phyloP scores from a whole-genome alignment of 2,888 invertebrate genomes.

The Pristionchus arcanus region DNA sequence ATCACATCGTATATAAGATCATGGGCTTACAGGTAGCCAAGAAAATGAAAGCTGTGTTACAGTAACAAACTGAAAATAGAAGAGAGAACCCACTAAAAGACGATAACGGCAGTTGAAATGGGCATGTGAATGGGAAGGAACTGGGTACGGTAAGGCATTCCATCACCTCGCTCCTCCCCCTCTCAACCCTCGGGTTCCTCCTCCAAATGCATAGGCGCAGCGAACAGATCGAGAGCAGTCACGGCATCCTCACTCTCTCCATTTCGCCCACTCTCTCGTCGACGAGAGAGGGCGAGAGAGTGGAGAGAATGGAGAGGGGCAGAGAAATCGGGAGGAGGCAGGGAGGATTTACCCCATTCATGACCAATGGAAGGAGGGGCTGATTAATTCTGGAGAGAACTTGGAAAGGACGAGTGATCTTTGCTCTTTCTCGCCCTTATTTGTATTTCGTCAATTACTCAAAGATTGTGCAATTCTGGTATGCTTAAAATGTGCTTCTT shows the following conservation, averaged over 20 bases:
- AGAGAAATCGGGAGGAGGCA: neutral
- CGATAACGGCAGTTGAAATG: neutral
- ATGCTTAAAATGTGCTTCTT: neutral
- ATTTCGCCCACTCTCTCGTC: neutral
- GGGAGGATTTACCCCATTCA: slow-evolving; percentile 14
- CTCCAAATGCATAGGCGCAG: slow-evolving; percentile 25
- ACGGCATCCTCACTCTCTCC: slow-evolving; percentile 23
- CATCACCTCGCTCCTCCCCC: neutral
- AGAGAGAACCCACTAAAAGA: neutral
- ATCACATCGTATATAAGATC: no score
- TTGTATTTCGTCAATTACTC: neutral
- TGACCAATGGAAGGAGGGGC: neutral
- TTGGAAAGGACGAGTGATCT: slow-evolving; percentile 24
- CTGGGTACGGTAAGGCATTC: slow-evolving; percentile 27
- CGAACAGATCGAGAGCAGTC: slow-evolving; percentile 11
- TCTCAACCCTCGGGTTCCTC: slow-evolving; percentile 11
- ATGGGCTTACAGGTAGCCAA: no score
- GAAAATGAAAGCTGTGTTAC: no score
- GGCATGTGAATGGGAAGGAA: neutral
- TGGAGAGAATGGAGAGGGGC: neutral
- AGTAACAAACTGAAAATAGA: neutral
- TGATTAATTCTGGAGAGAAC: slow-evolving; percentile 15
- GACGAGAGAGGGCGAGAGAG: neutral
- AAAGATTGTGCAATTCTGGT: neutral
- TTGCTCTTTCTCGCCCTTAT: neutral